Evolutionary conservation across 2,888 invertebrate genomes (phyloP), one percentile per base, ranked within the genome.

Genomic region (Trissonchulus latispiculum): DNA sequence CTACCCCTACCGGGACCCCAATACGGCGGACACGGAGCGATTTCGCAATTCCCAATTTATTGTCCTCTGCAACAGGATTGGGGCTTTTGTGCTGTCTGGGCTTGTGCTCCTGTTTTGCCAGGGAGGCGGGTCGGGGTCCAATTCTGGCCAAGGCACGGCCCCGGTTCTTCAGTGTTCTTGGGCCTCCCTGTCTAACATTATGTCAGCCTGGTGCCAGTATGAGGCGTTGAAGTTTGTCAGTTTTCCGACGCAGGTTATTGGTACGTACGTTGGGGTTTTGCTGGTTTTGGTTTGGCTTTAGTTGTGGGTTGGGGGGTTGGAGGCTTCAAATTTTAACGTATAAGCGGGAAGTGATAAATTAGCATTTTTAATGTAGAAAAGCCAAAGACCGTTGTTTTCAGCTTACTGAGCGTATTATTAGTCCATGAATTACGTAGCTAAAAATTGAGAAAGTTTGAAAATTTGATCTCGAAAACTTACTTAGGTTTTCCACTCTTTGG

Each of bases 181-280:
- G 86, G 94, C 95, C 82, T 93, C 96, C 1, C 89, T 99, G 80
- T 94, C 95, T 28, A 99, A 99, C 84, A 92, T 97, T 77, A 89
- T 99, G 88, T 95, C 95, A 83, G 95, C 95, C 69, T 99, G 97
- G 97, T 97, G 95, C 85, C 99, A 99, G 85, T 99, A 99, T 83
- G 99, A 99, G 85, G 97, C 97, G 32, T 87, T 99, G 67, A 97
- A 97, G 84, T 99, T 91, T 84, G 94, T 99, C 80, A 95, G 92
- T 82, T 99, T 99, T 84, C 97, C 97, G 1, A 94, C 95, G 69
- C 96, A 97, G 88, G 79, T 80, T 1, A 61, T 73, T 1, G 75
- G 37, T 28, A 28, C 33, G 66, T 33, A 61, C n/a, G n/a, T n/a
- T n/a, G n/a, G n/a, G n/a, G n/a, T n/a, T 8, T n/a, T n/a, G n/a